phyloP scores from a whole-genome alignment of 2,113 vertebrate species.

The Henicopernis longicauda region DNA sequence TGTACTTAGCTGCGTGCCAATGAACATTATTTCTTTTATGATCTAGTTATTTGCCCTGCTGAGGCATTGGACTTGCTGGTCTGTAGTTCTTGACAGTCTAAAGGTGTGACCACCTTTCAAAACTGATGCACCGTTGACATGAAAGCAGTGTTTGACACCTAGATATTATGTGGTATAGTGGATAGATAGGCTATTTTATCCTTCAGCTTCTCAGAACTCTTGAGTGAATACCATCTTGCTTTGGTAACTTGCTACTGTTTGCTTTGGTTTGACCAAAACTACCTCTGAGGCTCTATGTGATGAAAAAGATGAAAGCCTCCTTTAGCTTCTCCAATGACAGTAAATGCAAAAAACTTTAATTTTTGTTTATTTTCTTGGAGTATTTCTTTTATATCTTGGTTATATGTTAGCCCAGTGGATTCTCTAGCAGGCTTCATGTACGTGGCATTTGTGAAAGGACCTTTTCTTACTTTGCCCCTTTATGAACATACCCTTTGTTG shows the following conservation, averaged over 20 bases:
- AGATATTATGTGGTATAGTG: rapidly evolving
- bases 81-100: neutral
- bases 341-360: neutral
- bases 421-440: neutral
- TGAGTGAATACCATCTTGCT: neutral
- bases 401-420: neutral
- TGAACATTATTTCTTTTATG: neutral
- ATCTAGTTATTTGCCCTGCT: neutral
- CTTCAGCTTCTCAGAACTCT: neutral
- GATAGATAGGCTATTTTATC: neutral
- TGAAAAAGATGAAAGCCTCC: neutral
- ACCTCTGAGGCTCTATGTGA: neutral
- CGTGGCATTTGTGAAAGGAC: neutral
- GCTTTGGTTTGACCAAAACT: neutral
- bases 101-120: neutral
- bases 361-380: neutral
- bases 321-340: neutral
- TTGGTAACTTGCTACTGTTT: neutral
- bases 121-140: neutral
- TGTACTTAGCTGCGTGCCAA: rapidly evolving
- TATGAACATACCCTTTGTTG: neutral
- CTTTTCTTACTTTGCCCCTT: neutral
- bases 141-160: neutral
- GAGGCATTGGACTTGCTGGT: neutral
- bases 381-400: neutral